Evolutionary conservation across 2,113 vertebrate species (phyloP).

Genomic region (Edolisoma coerulescens): DNA sequence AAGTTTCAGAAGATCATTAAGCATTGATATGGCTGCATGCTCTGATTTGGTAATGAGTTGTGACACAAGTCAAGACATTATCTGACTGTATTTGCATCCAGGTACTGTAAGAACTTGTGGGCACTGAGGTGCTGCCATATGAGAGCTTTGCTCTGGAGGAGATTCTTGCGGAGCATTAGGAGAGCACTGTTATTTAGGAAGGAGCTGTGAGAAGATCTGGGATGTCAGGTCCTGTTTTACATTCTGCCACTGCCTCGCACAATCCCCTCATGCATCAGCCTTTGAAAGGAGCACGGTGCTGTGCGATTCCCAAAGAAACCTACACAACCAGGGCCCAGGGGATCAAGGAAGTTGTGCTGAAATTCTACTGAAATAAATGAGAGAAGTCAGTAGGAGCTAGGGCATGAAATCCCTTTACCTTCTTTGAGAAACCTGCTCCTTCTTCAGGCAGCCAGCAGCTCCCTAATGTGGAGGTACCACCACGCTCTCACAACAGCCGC

Average conservation of each 20-base stretch:
- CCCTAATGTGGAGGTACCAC: accelerated
- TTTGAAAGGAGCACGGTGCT: not conserved
- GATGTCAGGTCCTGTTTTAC: not conserved
- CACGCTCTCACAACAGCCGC: not conserved
- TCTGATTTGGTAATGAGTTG: not conserved
- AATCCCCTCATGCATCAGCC: not conserved
- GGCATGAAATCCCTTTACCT: not conserved
- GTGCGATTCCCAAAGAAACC: not conserved
- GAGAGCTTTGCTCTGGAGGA: not conserved
- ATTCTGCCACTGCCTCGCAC: not conserved
- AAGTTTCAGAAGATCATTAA: conserved; percentile 17
- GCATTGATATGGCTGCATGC: not conserved
- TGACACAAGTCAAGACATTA: not conserved
- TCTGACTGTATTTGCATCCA: not conserved
- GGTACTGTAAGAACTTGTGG: not conserved
- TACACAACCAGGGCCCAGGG: not conserved
- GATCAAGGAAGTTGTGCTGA: not conserved
- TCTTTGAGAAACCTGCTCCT: not conserved
- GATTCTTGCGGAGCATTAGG: not conserved
- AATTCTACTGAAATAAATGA: not conserved
- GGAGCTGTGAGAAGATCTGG: not conserved
- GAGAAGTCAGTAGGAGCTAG: not conserved
- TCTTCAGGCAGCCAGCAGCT: not conserved
- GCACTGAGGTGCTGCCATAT: not conserved
- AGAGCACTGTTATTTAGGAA: not conserved